A percentile compares a stretch with the other conserved stretches of the same genome.
Evolutionary conservation across 2,797 vertebrate genomes (phyloP).

Genomic region (Acanthurus leucopareius): DNA sequence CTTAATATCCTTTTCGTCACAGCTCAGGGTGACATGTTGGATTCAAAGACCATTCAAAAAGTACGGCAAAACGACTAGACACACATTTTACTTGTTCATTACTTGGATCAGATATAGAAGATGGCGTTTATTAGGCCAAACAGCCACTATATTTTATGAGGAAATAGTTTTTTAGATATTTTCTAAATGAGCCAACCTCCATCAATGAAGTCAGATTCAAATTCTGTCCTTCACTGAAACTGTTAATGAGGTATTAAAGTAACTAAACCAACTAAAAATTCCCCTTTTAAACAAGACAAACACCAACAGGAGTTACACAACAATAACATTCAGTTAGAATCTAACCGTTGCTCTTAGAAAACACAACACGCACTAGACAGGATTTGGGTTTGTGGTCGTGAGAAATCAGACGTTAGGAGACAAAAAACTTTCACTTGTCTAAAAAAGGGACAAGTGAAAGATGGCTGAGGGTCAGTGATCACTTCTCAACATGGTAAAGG

Average conservation of each 20-base stretch:
- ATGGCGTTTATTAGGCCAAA: background rate
- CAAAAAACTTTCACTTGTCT: constrained; percentile 41
- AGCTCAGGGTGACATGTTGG: constrained; percentile 10
- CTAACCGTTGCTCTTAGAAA: background rate
- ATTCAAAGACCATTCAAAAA: background rate
- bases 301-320: constrained; percentile 11
- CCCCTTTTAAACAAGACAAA: constrained; percentile 59
- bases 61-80: background rate
- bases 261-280: background rate
- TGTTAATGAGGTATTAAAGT: background rate
- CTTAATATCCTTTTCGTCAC: background rate
- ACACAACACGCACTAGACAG: constrained; percentile 8
- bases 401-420: constrained; percentile 32
- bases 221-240: background rate
- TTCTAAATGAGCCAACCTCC: no score
- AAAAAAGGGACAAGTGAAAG: constrained; percentile 60
- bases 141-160: background rate
- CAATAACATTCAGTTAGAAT: background rate
- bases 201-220: background rate
- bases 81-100: background rate
- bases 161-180: background rate
- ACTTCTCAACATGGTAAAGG: constrained; percentile 49
- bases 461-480: constrained; percentile 37
- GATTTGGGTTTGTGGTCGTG: constrained; percentile 11
- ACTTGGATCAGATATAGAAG: background rate